Percentiles rank a stretch among this genome's conserved stretches.
Conservation (phyloP, 2,113 vertebrate species). For the Hepsetus odoe region DNA sequence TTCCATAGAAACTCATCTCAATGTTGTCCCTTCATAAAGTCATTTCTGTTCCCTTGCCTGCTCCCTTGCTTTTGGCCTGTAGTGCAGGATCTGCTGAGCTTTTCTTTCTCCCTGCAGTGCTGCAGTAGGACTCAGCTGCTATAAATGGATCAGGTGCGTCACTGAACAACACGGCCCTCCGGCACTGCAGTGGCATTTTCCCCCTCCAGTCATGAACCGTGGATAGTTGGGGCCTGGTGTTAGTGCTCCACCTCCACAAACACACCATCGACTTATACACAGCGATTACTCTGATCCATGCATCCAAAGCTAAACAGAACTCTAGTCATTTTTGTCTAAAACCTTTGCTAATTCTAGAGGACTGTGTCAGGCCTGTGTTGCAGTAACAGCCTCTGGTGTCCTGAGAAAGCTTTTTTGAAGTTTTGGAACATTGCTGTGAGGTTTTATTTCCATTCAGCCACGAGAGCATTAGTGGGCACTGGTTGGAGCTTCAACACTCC, state of each 20-base stretch:
- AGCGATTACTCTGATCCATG: neutral
- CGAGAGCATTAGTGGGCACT: too few relatives aligned
- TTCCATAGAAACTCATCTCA: too few relatives aligned
- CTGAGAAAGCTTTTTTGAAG: too few relatives aligned
- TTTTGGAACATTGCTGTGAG: too few relatives aligned
- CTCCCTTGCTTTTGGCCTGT: neutral
- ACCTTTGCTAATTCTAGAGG: too few relatives aligned
- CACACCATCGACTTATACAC: neutral
- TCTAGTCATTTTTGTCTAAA: too few relatives aligned
- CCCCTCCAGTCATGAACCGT: neutral
- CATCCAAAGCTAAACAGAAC: too few relatives aligned
- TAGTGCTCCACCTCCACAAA: neutral
- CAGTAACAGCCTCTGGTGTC: too few relatives aligned
- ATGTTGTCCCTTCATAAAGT: neutral
- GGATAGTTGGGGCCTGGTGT: neutral
- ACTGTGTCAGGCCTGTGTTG: too few relatives aligned
- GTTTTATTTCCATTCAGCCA: too few relatives aligned
- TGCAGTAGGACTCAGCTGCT: conserved; percentile 3
- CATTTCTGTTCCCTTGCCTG: neutral
- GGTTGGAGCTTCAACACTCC: too few relatives aligned
- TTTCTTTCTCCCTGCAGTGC: neutral
- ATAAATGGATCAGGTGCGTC: conserved; percentile 26
- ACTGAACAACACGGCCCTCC: conserved; percentile 17
- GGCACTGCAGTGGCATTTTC: neutral
- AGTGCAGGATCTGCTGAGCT: neutral